A percentile compares a stretch with the other conserved stretches of the same genome.
Evolutionary conservation across 2,888 invertebrate genomes (phyloP).

Genomic region (Drosophila pegasa): DNA sequence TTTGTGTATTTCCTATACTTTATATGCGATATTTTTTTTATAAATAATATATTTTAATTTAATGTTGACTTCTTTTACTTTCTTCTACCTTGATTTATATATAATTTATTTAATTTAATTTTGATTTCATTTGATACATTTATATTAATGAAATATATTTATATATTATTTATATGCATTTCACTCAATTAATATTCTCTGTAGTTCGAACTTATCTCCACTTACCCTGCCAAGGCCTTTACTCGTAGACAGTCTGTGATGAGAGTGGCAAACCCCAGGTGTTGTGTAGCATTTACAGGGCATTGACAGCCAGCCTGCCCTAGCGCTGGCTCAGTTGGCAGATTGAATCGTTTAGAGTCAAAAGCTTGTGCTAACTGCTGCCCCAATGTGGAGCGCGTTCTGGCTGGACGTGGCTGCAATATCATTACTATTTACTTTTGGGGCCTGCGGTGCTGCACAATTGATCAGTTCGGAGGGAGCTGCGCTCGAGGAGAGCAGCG

Average conservation of each 20-base stretch:
- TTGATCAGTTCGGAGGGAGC: conserved; percentile 46
- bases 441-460: conserved; percentile 62
- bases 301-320: background rate
- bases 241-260: background rate
- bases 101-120: too few relatives aligned
- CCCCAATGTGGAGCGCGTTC: conserved; percentile 52
- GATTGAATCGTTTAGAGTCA: conserved; percentile 76
- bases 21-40: too few relatives aligned
- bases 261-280: background rate
- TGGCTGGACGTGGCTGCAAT: conserved; percentile 52
- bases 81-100: too few relatives aligned
- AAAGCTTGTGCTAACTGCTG: conserved; percentile 43
- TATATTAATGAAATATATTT: too few relatives aligned
- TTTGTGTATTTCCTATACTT: too few relatives aligned
- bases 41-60: too few relatives aligned
- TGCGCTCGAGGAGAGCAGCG: background rate
- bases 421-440: conserved; percentile 67
- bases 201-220: too few relatives aligned
- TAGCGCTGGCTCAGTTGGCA: conserved; percentile 18
- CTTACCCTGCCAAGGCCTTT: too few relatives aligned
- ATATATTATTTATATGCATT: too few relatives aligned
- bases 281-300: background rate
- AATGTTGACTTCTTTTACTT: too few relatives aligned
- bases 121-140: too few relatives aligned
- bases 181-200: too few relatives aligned